Percentiles rank a stretch among this genome's conserved stretches.
Evolutionary conservation across 2,113 vertebrate species (phyloP).

Genomic region (Crotophaga sulcirostris): DNA sequence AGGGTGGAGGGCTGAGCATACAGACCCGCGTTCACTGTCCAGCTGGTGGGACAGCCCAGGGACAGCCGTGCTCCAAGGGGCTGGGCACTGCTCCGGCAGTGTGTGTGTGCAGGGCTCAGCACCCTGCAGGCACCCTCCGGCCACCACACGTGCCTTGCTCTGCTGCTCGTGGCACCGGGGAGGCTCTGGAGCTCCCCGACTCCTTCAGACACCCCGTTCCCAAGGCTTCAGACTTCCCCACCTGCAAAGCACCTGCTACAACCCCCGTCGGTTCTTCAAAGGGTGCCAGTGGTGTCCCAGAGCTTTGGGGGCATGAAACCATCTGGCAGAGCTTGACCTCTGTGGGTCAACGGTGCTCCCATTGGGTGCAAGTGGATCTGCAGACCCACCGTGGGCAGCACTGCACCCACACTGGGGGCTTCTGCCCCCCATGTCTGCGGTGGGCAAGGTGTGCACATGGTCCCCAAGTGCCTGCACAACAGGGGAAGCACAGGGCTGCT

Average conservation of each 20-base stretch:
- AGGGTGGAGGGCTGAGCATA: slow-evolving; percentile 72
- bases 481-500: not conserved
- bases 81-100: not conserved
- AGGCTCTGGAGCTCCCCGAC: not conserved
- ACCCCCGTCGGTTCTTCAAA: not conserved
- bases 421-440: not conserved
- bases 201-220: not conserved
- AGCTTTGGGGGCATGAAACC: not conserved
- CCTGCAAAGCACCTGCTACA: not conserved
- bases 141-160: not conserved
- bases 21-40: not conserved
- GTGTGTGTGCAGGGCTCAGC: not conserved
- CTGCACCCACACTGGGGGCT: not conserved
- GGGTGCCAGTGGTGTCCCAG: not conserved
- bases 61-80: not conserved
- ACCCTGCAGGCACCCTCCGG: not conserved
- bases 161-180: fast-evolving
- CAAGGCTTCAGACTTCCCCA: not conserved
- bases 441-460: not conserved
- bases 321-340: not conserved
- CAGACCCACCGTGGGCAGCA: fast-evolving
- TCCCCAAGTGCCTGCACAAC: not conserved
- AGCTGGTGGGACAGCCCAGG: not conserved
- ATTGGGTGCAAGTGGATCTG: fast-evolving
- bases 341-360: no score